These are phyloP conservation scores for Wasmannia auropunctata DNA, from an alignment of 1,140 invertebrate species.

Conservation along the genomic window DNA sequence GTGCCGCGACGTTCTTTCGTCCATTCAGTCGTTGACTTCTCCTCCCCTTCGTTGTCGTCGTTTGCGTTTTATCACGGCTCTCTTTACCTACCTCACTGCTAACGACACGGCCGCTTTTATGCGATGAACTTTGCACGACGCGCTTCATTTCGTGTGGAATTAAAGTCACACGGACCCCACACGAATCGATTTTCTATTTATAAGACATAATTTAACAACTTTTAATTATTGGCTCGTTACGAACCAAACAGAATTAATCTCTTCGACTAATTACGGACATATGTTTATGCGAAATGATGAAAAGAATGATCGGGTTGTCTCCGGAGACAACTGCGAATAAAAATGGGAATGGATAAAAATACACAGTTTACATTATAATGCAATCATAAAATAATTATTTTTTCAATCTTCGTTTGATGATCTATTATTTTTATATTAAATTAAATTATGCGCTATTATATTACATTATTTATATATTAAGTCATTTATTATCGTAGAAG, in stretches of 20 bases:
- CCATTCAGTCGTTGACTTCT: slow-evolving; percentile 28
- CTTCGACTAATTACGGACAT: slow-evolving; percentile 17
- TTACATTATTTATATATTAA: background rate
- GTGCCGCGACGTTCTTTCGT: background rate
- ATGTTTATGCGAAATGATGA: background rate
- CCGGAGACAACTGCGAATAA: background rate
- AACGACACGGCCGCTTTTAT: background rate
- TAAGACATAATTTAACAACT: slow-evolving; percentile 63
- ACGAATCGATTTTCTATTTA: slow-evolving; percentile 68
- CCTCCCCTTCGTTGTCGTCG: background rate
- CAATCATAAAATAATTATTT: background rate
- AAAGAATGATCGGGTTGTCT: background rate
- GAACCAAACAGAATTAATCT: background rate
- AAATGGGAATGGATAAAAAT: background rate
- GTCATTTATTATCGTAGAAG: background rate
- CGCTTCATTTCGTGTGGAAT: slow-evolving; percentile 55
- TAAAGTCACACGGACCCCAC: background rate
- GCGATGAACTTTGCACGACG: background rate
- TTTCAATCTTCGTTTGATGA: background rate
- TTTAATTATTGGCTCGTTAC: slow-evolving; percentile 45
- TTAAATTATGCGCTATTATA: too few relatives aligned
- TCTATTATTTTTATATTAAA: background rate
- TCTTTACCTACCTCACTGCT: slow-evolving; percentile 3
- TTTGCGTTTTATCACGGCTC: slow-evolving; percentile 19
- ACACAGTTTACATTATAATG: background rate